phyloP scores from a whole-genome alignment of 2,797 vertebrate genomes.

The Myotis findleyi region DNA sequence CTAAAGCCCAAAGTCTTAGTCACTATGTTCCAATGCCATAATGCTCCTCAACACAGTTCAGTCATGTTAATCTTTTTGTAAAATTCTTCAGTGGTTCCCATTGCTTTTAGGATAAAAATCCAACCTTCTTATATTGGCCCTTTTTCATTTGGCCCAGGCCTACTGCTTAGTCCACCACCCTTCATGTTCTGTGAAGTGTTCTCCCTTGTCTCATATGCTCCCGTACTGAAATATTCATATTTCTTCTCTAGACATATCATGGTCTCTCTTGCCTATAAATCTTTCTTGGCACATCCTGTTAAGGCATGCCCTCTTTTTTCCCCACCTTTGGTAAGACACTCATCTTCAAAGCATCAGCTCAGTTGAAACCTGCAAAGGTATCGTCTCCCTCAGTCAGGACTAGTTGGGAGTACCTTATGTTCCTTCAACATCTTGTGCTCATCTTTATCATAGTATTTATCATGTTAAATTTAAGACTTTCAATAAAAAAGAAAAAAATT shows the following conservation, averaged over 20 bases:
- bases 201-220: background rate
- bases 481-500: background rate
- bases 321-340: background rate
- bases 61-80: background rate
- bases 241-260: background rate
- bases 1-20: background rate
- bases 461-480: slow-evolving; percentile 8
- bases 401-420: background rate
- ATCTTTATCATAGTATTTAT: background rate
- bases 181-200: background rate
- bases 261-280: background rate
- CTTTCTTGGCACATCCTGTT: background rate
- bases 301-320: background rate
- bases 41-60: background rate
- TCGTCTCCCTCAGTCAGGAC: background rate
- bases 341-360: background rate
- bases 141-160: background rate
- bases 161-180: background rate
- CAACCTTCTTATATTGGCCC: background rate
- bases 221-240: background rate
- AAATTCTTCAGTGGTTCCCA: background rate
- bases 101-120: slow-evolving; percentile 13
- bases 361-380: background rate
- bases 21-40: background rate
- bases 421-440: background rate